phyloP scores from a whole-genome alignment of 2,888 invertebrate species.

The Osedax frankpressi region DNA sequence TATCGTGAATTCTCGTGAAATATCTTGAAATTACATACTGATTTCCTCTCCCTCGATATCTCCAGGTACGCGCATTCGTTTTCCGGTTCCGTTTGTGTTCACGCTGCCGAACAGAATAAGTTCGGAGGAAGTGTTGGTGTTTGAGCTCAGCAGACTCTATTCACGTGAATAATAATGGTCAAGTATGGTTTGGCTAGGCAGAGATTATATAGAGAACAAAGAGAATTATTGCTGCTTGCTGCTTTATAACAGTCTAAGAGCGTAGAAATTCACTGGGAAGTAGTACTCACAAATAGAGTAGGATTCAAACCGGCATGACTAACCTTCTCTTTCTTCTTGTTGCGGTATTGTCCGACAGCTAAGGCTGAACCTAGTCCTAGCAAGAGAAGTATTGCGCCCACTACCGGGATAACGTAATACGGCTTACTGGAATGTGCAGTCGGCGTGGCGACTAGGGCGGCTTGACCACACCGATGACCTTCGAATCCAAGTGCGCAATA shows the following conservation, averaged over 20 bases:
- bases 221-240: too few relatives aligned
- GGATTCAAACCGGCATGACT: neutral
- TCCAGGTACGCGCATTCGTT: neutral
- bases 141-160: too few relatives aligned
- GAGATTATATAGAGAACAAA: too few relatives aligned
- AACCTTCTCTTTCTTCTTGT: neutral
- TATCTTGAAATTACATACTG: too few relatives aligned
- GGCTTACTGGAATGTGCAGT: neutral
- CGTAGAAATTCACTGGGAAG: too few relatives aligned
- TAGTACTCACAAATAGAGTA: too few relatives aligned
- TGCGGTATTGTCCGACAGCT: neutral
- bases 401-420: neutral
- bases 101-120: neutral
- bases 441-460: too few relatives aligned
- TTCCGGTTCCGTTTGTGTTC: neutral
- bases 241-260: too few relatives aligned
- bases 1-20: too few relatives aligned
- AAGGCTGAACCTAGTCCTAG: neutral
- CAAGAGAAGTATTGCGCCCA: neutral
- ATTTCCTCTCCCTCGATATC: neutral
- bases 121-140: neutral
- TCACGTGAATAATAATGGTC: too few relatives aligned
- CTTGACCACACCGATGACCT: neutral
- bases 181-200: too few relatives aligned
- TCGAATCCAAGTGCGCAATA: neutral